These are phyloP conservation scores for Anhinga rufa DNA, from an alignment of 2,113 vertebrate genomes.

Conservation along the genomic window DNA sequence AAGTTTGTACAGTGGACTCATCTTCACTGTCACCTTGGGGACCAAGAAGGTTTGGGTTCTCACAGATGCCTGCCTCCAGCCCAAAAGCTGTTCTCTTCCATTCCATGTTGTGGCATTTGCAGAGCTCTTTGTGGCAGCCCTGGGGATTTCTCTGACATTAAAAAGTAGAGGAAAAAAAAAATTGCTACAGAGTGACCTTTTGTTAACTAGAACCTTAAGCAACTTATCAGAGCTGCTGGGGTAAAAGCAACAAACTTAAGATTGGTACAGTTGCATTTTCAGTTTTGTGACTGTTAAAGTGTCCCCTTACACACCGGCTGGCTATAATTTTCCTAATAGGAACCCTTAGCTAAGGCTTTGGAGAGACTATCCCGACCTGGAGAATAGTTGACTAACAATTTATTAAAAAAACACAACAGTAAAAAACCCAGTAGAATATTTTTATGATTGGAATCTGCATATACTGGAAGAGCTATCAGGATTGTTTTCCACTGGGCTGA, in stretches of 20 bases:
- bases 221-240: not conserved
- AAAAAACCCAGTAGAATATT: not conserved
- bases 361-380: not conserved
- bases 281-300: not conserved
- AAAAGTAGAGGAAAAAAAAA: not conserved
- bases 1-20: not conserved
- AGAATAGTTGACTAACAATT: not conserved
- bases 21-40: not conserved
- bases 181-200: constrained; percentile 31
- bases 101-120: not conserved
- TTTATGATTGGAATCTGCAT: not conserved
- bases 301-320: not conserved
- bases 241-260: not conserved
- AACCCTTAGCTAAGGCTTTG: not conserved
- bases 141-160: constrained; percentile 39
- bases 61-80: not conserved
- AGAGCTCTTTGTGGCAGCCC: not conserved
- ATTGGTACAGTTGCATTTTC: not conserved
- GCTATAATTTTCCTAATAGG: not conserved
- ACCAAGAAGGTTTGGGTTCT: not conserved
- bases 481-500: not conserved
- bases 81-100: not conserved
- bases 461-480: not conserved
- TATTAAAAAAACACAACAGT: not conserved
- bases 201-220: constrained; percentile 5